phyloP scores from a whole-genome alignment of 2,888 invertebrate species.

The Pardosa pseudoannulata region DNA sequence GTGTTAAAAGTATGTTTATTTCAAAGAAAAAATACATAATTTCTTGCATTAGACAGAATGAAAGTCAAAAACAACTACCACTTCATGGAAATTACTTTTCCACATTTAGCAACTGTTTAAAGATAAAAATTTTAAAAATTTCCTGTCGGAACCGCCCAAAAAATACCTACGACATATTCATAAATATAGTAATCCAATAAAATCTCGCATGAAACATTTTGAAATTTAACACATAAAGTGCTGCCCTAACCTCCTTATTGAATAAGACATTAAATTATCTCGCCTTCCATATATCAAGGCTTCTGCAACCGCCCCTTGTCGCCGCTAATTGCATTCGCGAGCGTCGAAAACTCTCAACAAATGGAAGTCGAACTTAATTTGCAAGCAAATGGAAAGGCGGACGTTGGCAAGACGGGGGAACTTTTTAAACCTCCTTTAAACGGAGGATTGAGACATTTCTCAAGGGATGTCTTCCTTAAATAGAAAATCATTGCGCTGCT shows the following conservation, averaged over 20 bases:
- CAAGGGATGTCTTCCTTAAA: not conserved
- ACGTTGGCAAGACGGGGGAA: not conserved
- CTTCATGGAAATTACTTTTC: too few species aligned
- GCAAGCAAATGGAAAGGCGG: slow-evolving; percentile 5
- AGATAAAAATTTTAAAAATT: too few species aligned
- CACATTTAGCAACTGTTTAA: too few species aligned
- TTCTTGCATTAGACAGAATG: too few species aligned
- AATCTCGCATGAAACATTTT: not conserved
- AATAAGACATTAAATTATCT: slow-evolving; percentile 8
- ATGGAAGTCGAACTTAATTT: slow-evolving; percentile 19
- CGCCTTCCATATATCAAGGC: not conserved
- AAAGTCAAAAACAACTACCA: too few species aligned
- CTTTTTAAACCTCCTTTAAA: not conserved
- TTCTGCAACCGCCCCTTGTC: not conserved
- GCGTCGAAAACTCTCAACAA: not conserved
- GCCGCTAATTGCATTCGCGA: slow-evolving; percentile 7
- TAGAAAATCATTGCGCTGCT: not conserved
- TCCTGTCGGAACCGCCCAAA: too few species aligned
- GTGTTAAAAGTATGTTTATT: too few species aligned
- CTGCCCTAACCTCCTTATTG: not conserved
- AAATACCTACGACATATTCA: not conserved
- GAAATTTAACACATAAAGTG: not conserved
- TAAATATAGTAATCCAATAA: not conserved
- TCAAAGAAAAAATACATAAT: too few species aligned
- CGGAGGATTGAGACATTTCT: not conserved